Conservation (phyloP, 2,888 invertebrate species). For the Megaustenia siamemsis region DNA sequence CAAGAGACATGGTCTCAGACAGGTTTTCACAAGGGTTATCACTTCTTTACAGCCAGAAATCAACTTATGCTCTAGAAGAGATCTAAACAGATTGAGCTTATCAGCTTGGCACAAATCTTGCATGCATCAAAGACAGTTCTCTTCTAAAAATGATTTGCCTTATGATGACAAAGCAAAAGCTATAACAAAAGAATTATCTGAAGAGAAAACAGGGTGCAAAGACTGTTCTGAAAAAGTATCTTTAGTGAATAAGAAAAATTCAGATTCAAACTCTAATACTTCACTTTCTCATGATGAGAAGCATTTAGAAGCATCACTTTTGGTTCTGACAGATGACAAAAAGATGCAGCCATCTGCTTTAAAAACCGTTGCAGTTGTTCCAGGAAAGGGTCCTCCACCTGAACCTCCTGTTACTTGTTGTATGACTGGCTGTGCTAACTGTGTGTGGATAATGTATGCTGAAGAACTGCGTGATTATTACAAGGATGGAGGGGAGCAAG, state of each 20-base stretch:
- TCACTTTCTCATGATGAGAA: conserved; percentile 29
- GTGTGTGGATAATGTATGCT: conserved; percentile 95
- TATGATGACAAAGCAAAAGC: neutral
- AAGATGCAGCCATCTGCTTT: conserved; percentile 31
- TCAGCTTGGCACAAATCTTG: neutral
- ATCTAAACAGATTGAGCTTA: neutral
- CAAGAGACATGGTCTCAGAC: neutral
- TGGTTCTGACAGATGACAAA: neutral
- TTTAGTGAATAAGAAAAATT: neutral
- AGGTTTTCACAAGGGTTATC: neutral
- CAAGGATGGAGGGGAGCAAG: conserved; percentile 85
- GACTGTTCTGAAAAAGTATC: neutral
- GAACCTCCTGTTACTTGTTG: conserved; percentile 92
- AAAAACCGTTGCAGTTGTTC: conserved; percentile 60
- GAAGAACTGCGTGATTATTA: conserved; percentile 84
- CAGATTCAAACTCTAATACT: neutral
- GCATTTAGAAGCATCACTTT: conserved; percentile 24
- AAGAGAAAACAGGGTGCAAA: neutral
- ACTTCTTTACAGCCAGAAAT: neutral
- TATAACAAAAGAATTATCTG: neutral
- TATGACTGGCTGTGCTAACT: conserved; percentile 94
- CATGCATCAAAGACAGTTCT: neutral
- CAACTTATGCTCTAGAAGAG: neutral
- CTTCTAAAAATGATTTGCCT: neutral
- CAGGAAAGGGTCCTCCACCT: conserved; percentile 81